Percentiles rank a stretch among this genome's conserved stretches.
phyloP scores from a whole-genome alignment of 2,888 invertebrate species.

The Temnothorax rugatulus region DNA sequence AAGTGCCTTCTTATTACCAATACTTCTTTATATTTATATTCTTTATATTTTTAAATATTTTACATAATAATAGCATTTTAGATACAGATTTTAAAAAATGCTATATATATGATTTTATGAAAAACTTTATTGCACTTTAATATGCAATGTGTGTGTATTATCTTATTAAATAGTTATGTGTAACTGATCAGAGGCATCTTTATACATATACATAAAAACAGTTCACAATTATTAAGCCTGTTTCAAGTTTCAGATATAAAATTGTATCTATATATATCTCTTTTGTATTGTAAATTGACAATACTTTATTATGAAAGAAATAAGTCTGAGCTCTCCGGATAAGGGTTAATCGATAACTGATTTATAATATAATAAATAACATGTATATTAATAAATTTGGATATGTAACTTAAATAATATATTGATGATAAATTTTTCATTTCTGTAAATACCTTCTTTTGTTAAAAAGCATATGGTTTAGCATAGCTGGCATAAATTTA shows the following conservation, averaged over 20 bases:
- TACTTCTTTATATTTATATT: neutral
- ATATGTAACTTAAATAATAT: neutral
- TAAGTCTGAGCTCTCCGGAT: slow-evolving; percentile 67
- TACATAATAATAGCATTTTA: neutral
- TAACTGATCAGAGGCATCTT: neutral
- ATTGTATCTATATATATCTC: neutral
- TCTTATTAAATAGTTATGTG: neutral
- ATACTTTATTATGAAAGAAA: neutral
- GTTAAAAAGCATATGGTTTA: neutral
- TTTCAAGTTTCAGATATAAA: neutral
- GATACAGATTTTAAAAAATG: neutral
- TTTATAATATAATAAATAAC: slow-evolving; percentile 6
- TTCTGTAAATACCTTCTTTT: slow-evolving; percentile 1
- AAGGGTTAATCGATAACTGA: slow-evolving; percentile 72
- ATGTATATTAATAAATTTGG: neutral
- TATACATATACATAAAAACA: neutral
- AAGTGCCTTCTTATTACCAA: neutral
- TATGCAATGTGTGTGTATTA: neutral
- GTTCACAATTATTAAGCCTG: neutral
- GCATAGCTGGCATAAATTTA: neutral
- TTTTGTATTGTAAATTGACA: neutral
- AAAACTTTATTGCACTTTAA: neutral
- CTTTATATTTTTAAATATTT: neutral
- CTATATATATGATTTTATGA: neutral
- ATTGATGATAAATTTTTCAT: neutral